Conservation (phyloP, 2,888 invertebrate species). For the Euplagia quadripunctaria region DNA sequence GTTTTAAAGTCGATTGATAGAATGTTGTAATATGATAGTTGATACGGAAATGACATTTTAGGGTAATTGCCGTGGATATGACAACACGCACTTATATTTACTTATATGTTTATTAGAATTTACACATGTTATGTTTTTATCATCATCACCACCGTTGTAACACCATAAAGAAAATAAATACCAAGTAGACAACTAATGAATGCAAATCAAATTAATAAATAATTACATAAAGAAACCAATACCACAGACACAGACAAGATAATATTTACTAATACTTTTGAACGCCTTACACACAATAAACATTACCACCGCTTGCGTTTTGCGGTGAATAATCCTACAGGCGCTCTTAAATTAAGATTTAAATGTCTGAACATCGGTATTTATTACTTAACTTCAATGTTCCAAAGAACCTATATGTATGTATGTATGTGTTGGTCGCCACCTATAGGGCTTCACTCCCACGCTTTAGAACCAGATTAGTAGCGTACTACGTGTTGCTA, state of each 20-base stretch:
- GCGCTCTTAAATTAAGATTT: not conserved
- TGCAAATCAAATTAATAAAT: not conserved
- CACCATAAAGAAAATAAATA: not conserved
- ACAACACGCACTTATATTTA: not conserved
- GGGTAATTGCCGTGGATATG: slow-evolving; percentile 22
- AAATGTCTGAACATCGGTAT: not conserved
- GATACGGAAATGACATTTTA: slow-evolving; percentile 18
- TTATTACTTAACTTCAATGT: not conserved
- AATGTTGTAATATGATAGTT: not conserved
- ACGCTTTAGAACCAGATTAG: not conserved
- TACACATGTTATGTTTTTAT: not conserved
- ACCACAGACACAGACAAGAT: too few species aligned
- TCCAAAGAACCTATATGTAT: not conserved
- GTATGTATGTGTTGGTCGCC: not conserved
- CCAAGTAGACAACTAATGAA: not conserved
- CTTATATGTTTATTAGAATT: not conserved
- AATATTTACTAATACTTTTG: too few species aligned
- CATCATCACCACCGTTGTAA: not conserved
- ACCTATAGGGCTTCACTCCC: not conserved
- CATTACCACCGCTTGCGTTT: not conserved
- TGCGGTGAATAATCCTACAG: not conserved
- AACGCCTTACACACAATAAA: not conserved
- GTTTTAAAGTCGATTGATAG: not conserved
- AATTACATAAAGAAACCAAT: too few species aligned
- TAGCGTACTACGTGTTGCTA: not conserved